Base-by-base conservation (phyloP, 1,140 invertebrate species). In the Conopomorpha cramerella region DNA sequence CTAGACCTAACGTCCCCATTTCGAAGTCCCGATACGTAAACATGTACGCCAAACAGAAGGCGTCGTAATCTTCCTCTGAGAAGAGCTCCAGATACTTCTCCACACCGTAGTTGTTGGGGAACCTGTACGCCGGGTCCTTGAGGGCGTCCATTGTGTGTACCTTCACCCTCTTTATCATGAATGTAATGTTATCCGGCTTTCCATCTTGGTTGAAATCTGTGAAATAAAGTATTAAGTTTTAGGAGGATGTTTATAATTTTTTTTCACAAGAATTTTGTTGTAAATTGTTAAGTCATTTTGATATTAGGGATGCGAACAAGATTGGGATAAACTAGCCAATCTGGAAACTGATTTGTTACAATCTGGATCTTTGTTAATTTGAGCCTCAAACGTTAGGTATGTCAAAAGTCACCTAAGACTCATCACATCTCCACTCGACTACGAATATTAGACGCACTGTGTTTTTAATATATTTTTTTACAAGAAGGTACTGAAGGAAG, bases 1-100 rank as follows among this genome's bases (percentile, higher is more conserved):
- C 96, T 19, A 99, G 74, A 4, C 97, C 97, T 34, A 99, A 72
- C 1, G 97, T 99, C 29, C 97, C 97, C 82, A 97, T 96, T 66
- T 96, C 94, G 66, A 99, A 99, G 71, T 99, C 96, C 25, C 97
- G 81, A 74, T 98, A 99, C 2, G 97, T 99, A 65, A 99, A 98
- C 88, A 99, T 96, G 70, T 99, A 99, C 25, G 97, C 96, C 55
- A 99, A 80, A 63, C 97, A 99, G 77, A 98, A 99, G 10, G 93
- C 92, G 64, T 98, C 93, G 68, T 99, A 98, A 68, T 99, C 93
- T 65, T 96, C 91, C 84, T 98, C 92, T 85, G 85, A 95, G 81
- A 96, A 96, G 19, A 95, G 81, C 76, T 95, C 93, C 28, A 96
- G 80, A 71, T 93, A 96, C 73, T 95, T 94, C 63, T 96, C 93